Evolutionary conservation across 2,797 vertebrate genomes (phyloP), one percentile per base, ranked within the genome.

Genomic region (Diplodus puntazzo): DNA sequence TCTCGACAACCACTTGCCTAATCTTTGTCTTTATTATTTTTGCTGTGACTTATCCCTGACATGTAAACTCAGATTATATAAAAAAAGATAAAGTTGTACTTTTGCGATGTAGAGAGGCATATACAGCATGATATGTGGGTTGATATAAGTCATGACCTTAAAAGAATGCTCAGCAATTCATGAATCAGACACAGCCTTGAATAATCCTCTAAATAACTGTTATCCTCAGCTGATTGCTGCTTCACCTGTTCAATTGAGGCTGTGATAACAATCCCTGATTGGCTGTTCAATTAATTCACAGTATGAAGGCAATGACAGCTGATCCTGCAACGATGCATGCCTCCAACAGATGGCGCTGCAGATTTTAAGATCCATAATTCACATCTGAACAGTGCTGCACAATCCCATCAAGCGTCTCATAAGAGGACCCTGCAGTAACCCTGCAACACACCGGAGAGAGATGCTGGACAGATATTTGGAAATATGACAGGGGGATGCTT

Each of bases 261-360:
- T 59, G 10, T 14, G 3, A 11, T 6, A 27, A 21, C 18, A 48
- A 20, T 2, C 3, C 11, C 5, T 1, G 4, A 12, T 5, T 54
- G 10, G 43, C 10, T 25, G 16, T 25, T 5, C 11, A 27, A 30
- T 43, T 9, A 3, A 12, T 25, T 4, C 6, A 43, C 21, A 5
- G 1, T n/a, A 18, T 46, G 14, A 34, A 11, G 18, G 53, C 14
- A 34, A 2, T 43, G 48, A 43, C 3, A 27, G 57, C 11, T 55
- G 17, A 48, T 1, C 10, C 14, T 68, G 1, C 9, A 21, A 7
- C 1, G 23, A 58, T 27, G 3, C 17, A 52, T 27, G 3, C 17
- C 5, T 53, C 85, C 91, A 72, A 52, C 75, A 92, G 92, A 79
- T 81, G 92, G 84, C 81, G 88, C 84, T 85, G 61, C 68, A 50